Conservation (phyloP, 2,113 vertebrate species). For the Mastomys coucha region DNA sequence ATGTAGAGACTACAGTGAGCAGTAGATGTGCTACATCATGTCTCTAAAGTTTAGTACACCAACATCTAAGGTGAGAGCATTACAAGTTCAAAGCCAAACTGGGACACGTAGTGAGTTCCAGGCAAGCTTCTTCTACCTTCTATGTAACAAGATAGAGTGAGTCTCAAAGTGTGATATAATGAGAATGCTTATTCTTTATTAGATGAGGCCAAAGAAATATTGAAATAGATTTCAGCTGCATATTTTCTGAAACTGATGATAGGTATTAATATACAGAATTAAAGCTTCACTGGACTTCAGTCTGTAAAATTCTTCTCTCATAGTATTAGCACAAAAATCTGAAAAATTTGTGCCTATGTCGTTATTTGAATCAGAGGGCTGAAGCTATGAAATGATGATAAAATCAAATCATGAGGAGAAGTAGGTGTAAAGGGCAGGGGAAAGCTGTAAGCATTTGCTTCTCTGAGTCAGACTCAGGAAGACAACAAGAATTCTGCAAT, state of each 20-base stretch:
- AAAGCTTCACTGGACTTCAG: not conserved
- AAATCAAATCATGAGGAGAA: not conserved
- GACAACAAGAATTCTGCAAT: not conserved
- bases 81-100: not conserved
- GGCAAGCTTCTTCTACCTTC: too few relatives aligned
- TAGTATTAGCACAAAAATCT: not conserved
- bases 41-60: not conserved
- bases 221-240: not conserved
- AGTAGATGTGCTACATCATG: not conserved
- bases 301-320: not conserved
- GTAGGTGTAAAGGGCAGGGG: not conserved
- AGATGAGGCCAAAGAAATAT: not conserved
- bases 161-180: not conserved
- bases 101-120: not conserved
- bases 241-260: slow-evolving; percentile 3
- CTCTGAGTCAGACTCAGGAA: not conserved
- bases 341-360: not conserved
- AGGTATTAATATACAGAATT: slow-evolving; percentile 6
- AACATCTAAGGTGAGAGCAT: not conserved
- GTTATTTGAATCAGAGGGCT: not conserved
- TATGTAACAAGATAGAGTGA: not conserved
- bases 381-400: not conserved
- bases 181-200: not conserved
- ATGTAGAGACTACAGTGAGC: not conserved
- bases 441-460: not conserved